These are phyloP conservation scores for Aphelenchoides fujianensis DNA, from an alignment of 1,140 invertebrate genomes.

Conservation along the genomic window DNA sequence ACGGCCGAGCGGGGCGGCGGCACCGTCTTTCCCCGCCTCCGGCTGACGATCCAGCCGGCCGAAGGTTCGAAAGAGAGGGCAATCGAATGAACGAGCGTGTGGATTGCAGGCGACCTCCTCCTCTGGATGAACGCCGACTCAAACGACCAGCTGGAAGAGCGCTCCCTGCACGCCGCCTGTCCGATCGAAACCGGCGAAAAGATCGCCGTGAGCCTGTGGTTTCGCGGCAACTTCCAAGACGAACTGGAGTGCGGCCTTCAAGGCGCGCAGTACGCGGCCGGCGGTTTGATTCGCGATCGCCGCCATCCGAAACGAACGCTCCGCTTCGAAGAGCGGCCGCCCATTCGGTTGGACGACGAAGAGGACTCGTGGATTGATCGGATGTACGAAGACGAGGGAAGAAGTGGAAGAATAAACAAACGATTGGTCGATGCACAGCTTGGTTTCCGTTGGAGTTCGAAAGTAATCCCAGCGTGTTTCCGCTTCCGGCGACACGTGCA, in stretches of 20 bases:
- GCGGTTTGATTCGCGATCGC: neutral
- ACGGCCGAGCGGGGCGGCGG: conserved; percentile 35
- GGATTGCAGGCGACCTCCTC: conserved; percentile 39
- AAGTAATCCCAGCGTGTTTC: neutral
- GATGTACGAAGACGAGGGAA: neutral
- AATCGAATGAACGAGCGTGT: neutral
- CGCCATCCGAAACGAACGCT: neutral
- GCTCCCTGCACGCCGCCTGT: conserved; percentile 49
- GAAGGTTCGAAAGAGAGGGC: conserved; percentile 10
- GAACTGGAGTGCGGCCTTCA: neutral
- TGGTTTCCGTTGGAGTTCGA: neutral
- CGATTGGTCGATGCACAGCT: too few relatives aligned
- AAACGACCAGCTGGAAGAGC: conserved; percentile 34
- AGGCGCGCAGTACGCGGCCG: conserved; percentile 3
- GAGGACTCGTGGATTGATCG: neutral
- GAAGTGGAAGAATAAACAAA: neutral
- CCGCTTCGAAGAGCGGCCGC: conserved; percentile 11
- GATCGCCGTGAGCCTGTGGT: conserved; percentile 53
- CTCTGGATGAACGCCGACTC: conserved; percentile 50
- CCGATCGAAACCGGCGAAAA: conserved; percentile 49
- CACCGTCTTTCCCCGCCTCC: conserved; percentile 42
- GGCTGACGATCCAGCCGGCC: conserved; percentile 38
- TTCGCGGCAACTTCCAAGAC: conserved; percentile 47
- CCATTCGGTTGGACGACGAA: neutral
- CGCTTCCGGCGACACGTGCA: conserved; percentile 7